Evolutionary conservation across 2,797 vertebrate species (phyloP), one percentile per base, ranked within the genome.

Genomic region (Gephyroberyx darwinii): DNA sequence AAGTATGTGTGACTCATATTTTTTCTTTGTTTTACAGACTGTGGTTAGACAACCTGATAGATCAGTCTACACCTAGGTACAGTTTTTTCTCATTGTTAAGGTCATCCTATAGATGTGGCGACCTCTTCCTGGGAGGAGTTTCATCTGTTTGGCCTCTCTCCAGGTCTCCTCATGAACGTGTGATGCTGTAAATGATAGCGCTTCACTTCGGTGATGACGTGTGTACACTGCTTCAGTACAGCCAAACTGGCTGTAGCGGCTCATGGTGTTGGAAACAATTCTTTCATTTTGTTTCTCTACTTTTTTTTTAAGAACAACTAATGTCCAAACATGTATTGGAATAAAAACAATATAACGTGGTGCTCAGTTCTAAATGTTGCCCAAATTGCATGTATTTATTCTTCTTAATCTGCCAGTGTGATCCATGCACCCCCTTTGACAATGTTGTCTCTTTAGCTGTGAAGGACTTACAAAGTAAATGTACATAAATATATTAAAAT

Each of bases 401-500:
- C 37, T 8, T 8, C 37, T 13, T 41, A 12, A 41, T 12, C 10
- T 41, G 10, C 10, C 2, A 13, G 12, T 12, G 10, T 41, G 39
- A 35, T 8, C 33, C 33, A 35, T 35, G 8, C 33, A 35, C 6
- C 4, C 13, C 39, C 4, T 41, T 12, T 12, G 3, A 39, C 7
- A 39, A 6, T 39, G 7, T 8, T 3, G 37, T 41, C 10, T 13
- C 14, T 12, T 13, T 41, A 41, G 50, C 12, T 41, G 65, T 47
- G 31, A 69, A 65, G 60, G 50, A 74, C 68, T 72, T 55, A 84
- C 66, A 68, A 75, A 41, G 53, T 50, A 55, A 43, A 61, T 48
- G 67, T 69, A 79, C 80, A 86, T 41, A 13, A 4, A 80, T 69
- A 74, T 71, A 83, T 74, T 54, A 76, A 19, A 75, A 72, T 74